Base-by-base conservation (phyloP, 1,140 invertebrate genomes). In the Drosophila bocki region DNA sequence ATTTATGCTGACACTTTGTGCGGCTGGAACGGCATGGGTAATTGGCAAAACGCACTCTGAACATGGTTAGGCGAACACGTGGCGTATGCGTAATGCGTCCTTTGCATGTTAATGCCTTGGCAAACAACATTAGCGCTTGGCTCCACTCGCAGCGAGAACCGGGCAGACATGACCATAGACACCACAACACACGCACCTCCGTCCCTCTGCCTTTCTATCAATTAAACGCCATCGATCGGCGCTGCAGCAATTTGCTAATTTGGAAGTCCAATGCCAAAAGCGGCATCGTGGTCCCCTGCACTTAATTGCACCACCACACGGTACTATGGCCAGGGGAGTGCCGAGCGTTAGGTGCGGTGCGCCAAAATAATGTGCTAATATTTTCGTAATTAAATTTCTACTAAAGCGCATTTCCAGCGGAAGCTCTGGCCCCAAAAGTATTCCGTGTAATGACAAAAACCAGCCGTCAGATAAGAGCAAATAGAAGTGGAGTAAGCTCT, bases 1-100 rank as follows among this genome's bases (percentile, higher is more conserved):
- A 88, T 87, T 83, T 83, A 88, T 78, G 77, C 83, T 54, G 76
- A 84, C 83, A 87, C 83, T 88, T 78, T 83, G 76, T 88, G 80
- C 61, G 76, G 62, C 62, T 70, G 67, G 74, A 77, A 63, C 70
- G 59, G 75, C 70, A 65, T 58, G 79, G 59, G 75, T 87, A 87
- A 88, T 87, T 87, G 84, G 80, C 57, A 47, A 19, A 53, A 60
- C 44, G 61, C 33, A 58, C 22, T 62, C 41, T 53, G 41, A 39
- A 76, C 59, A 75, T 75, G 42, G 50, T 54, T 61, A 15, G 50
- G 45, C 37, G 59, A 54, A 70, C 71, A 88, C 83, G 80, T 80
- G 83, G 74, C 77, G 77, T 87, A 87, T 87, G 74, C 84, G 83
- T 84, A 87, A 79, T 69, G 70, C 64, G 59, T 51, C 63, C 72